Percentiles rank a stretch among this genome's conserved stretches.
Conservation (phyloP, 2,888 invertebrate genomes). For the Synergus umbraculus region DNA sequence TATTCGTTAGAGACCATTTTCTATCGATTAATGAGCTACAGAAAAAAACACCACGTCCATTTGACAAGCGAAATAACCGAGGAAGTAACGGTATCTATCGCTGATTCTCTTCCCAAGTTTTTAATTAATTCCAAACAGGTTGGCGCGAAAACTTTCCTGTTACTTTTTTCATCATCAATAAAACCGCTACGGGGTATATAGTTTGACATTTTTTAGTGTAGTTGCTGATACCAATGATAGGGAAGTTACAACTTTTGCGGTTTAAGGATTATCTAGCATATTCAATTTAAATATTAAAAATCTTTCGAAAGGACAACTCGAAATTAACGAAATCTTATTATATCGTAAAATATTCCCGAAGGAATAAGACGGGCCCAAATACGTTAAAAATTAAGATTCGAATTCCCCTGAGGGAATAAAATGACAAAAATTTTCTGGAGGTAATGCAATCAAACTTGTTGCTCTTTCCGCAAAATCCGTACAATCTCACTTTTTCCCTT, state of each 20-base stretch:
- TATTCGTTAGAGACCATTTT: constrained; percentile 23
- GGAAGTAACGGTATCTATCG: constrained; percentile 5
- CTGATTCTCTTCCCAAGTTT: constrained; percentile 2
- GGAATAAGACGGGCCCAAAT: not conserved
- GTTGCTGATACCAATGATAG: too few relatives aligned
- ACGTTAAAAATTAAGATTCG: not conserved
- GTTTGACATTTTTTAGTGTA: too few relatives aligned
- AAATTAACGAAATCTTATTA: too few relatives aligned
- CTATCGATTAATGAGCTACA: constrained; percentile 22
- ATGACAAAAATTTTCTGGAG: not conserved
- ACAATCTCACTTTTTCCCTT: constrained; percentile 6
- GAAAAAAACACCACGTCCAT: constrained; percentile 10
- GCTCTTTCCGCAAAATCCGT: not conserved
- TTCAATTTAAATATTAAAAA: too few relatives aligned
- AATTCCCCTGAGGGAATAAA: not conserved
- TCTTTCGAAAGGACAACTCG: too few relatives aligned
- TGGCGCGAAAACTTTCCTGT: not conserved
- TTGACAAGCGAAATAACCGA: constrained; percentile 5
- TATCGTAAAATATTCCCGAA: too few relatives aligned
- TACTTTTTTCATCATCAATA: too few relatives aligned
- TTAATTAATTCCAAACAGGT: not conserved
- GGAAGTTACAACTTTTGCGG: too few relatives aligned
- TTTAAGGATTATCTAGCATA: too few relatives aligned
- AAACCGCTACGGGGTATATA: too few relatives aligned
- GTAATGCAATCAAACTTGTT: constrained; percentile 11